Conservation (phyloP, 2,113 vertebrate genomes). For the Lethenteron reissneri region DNA sequence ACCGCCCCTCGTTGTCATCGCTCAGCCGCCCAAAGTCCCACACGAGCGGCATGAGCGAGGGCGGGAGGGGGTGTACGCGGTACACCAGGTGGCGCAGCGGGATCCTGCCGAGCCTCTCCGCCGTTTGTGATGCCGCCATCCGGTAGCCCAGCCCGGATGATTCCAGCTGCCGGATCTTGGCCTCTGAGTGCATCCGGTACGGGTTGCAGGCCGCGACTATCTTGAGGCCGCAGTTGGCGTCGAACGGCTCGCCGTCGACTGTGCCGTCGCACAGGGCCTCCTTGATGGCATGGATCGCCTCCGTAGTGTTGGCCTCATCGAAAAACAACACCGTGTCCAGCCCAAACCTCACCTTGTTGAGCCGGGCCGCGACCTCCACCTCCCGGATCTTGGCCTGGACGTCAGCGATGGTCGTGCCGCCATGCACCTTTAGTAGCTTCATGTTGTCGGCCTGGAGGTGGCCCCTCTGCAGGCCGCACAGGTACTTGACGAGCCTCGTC, state of each 20-base stretch:
- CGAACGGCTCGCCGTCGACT: constrained; percentile 31
- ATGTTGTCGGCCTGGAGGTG: constrained; percentile 33
- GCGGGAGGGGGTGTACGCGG: constrained; percentile 68
- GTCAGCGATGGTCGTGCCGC: constrained; percentile 52
- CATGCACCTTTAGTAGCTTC: constrained; percentile 76
- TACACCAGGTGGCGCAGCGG: constrained; percentile 81
- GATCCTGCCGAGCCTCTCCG: constrained; percentile 58
- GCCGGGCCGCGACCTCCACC: constrained; percentile 29
- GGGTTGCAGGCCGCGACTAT: constrained; percentile 90
- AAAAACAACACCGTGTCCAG: constrained; percentile 74
- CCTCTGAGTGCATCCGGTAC: constrained; percentile 57
- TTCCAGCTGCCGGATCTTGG: constrained; percentile 60
- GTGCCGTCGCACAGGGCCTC: constrained; percentile 68
- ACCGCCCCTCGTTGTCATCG: constrained; percentile 34
- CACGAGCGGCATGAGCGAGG: constrained; percentile 68
- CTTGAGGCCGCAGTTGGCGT: constrained; percentile 26
- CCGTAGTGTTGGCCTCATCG: constrained; percentile 83
- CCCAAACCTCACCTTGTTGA: constrained; percentile 27
- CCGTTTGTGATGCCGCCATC: constrained; percentile 46
- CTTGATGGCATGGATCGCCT: constrained; percentile 70
- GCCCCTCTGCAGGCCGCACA: constrained; percentile 41
- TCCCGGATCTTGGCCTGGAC: constrained; percentile 44
- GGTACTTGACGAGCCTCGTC: constrained; percentile 61
- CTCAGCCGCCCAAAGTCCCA: constrained; percentile 93
- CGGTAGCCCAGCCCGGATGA: constrained; percentile 64